phyloP scores from a whole-genome alignment of 2,113 vertebrate genomes.

The Ranitomeya imitator region DNA sequence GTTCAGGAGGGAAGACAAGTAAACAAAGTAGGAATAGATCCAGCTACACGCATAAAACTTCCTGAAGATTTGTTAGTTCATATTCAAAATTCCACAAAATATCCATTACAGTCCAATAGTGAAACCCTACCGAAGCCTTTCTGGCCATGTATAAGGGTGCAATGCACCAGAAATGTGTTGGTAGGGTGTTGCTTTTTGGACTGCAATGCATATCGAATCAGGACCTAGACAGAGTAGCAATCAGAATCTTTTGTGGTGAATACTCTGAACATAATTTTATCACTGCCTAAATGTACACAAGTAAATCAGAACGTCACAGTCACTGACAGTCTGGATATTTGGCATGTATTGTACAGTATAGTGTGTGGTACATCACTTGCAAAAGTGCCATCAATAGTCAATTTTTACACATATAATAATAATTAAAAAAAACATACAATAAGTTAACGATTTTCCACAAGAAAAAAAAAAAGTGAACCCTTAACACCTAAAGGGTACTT shows the following conservation, averaged over 20 bases:
- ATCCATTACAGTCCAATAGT: too few relatives aligned
- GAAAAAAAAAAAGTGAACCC: conserved; percentile 42
- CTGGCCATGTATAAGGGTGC: too few relatives aligned
- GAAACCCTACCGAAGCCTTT: too few relatives aligned
- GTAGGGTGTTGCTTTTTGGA: too few relatives aligned
- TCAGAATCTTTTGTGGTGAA: not conserved
- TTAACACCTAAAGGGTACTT: not conserved
- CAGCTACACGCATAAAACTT: too few relatives aligned
- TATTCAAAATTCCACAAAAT: too few relatives aligned
- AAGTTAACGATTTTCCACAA: conserved; percentile 55
- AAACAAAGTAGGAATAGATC: too few relatives aligned
- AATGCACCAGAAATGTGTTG: too few relatives aligned
- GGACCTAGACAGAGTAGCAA: too few relatives aligned
- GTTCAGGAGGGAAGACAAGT: too few relatives aligned
- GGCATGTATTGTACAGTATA: conserved; percentile 1
- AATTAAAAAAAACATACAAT: conserved; percentile 13
- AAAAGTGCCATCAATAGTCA: conserved; percentile 34
- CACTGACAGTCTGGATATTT: not conserved
- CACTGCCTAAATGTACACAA: not conserved
- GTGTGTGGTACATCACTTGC: not conserved
- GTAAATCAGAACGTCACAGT: not conserved
- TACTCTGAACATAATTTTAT: not conserved
- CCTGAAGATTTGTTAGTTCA: too few relatives aligned
- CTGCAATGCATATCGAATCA: too few relatives aligned
- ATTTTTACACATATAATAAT: conserved; percentile 16